Conservation (phyloP, 2,888 invertebrate species). For the Drosophila prolongata region DNA sequence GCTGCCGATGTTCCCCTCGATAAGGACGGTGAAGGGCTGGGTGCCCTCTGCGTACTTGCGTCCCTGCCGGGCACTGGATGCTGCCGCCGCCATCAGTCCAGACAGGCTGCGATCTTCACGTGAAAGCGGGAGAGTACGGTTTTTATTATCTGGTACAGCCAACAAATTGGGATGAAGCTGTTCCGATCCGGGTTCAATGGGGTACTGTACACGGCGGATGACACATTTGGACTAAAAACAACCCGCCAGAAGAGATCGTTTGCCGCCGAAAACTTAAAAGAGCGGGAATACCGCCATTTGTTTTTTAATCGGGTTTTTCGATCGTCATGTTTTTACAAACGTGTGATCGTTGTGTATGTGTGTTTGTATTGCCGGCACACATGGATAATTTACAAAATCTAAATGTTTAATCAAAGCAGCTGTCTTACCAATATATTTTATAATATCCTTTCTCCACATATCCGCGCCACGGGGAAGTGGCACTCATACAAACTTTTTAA, state of each 20-base stretch:
- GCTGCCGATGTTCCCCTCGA: constrained; percentile 96
- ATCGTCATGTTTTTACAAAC: constrained; percentile 10
- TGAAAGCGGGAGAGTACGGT: neutral
- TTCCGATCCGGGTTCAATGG: neutral
- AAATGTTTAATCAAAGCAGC: neutral
- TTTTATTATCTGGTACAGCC: constrained; percentile 5
- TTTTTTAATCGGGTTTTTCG: constrained; percentile 11
- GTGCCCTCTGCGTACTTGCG: constrained; percentile 79
- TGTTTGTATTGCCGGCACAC: neutral
- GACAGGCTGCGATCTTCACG: constrained; percentile 53
- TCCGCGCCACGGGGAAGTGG: neutral
- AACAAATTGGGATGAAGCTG: neutral
- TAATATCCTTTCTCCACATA: constrained; percentile 7
- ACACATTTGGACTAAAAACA: constrained; percentile 22
- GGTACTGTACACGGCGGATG: constrained; percentile 27
- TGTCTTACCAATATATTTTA: constrained; percentile 23
- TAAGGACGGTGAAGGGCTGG: constrained; percentile 91
- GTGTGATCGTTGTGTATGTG: constrained; percentile 17
- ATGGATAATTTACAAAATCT: neutral
- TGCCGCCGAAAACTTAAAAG: constrained; percentile 40
- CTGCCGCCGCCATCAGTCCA: constrained; percentile 51
- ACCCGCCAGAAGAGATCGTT: constrained; percentile 17
- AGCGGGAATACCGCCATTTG: constrained; percentile 42
- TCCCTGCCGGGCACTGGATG: constrained; percentile 36
- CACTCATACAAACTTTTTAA: no score